Conservation (phyloP, 2,888 invertebrate genomes). For the Lochmaea crataegi region DNA sequence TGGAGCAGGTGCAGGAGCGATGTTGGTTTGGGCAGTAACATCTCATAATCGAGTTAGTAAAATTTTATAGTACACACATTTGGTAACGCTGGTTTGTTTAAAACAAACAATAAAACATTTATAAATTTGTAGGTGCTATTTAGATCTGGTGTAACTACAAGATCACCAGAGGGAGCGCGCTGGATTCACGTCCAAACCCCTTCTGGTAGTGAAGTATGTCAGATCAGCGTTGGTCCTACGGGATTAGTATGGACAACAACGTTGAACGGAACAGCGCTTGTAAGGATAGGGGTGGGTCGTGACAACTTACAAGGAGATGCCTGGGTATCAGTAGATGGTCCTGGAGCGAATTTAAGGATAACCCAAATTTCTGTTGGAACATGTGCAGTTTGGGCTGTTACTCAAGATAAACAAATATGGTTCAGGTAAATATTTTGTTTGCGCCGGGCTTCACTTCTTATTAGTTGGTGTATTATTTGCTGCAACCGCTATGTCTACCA, state of each 20-base stretch:
- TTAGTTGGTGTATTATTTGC: too few species aligned
- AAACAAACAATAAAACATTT: neutral
- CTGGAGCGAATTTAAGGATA: conserved; percentile 77
- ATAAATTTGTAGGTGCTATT: conserved; percentile 77
- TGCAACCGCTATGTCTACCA: too few species aligned
- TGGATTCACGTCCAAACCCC: conserved; percentile 86
- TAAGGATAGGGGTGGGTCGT: conserved; percentile 85
- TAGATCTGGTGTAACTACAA: conserved; percentile 82
- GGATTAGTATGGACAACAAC: conserved; percentile 90
- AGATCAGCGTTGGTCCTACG: conserved; percentile 86
- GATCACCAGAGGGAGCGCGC: conserved; percentile 87
- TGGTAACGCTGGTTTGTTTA: neutral
- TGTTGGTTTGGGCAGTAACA: conserved; percentile 93
- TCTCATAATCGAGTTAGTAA: conserved; percentile 82
- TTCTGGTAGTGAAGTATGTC: conserved; percentile 83
- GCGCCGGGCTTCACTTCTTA: too few species aligned
- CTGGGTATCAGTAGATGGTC: conserved; percentile 86
- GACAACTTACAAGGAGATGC: conserved; percentile 74
- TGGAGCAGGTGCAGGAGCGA: conserved; percentile 78
- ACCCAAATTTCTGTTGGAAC: conserved; percentile 84
- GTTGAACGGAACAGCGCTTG: conserved; percentile 84
- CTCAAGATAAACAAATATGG: conserved; percentile 87
- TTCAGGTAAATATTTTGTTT: conserved; percentile 80
- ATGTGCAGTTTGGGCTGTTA: conserved; percentile 83
- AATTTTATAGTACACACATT: neutral